These are phyloP conservation scores for Numenius arquata DNA, from an alignment of 2,113 vertebrate species.

Conservation along the genomic window DNA sequence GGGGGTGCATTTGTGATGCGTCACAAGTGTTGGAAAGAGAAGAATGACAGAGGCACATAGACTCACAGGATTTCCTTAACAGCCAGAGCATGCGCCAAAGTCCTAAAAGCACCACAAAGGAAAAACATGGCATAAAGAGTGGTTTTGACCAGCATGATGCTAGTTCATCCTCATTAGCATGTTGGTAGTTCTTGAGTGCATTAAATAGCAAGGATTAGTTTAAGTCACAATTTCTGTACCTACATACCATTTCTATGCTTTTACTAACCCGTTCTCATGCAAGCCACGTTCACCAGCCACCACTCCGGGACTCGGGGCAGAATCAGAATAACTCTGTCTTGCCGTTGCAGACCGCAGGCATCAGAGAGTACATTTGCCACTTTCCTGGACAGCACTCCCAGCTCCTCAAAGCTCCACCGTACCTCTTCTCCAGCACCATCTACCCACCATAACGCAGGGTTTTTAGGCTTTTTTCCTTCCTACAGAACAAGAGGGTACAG, in stretches of 20 bases:
- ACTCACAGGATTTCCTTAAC: background rate
- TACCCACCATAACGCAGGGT: constrained; percentile 83
- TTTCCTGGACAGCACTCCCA: constrained; percentile 75
- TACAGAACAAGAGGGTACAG: background rate
- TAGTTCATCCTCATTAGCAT: background rate
- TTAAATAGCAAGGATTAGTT: background rate
- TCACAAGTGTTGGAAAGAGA: background rate
- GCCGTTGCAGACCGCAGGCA: constrained; percentile 68
- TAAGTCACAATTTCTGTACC: background rate
- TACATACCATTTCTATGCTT: background rate
- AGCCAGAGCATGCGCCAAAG: background rate
- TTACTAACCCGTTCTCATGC: constrained; percentile 77
- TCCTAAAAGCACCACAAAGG: background rate
- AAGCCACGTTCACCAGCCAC: constrained; percentile 84
- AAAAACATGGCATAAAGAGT: background rate
- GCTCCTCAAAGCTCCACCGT: constrained; percentile 82
- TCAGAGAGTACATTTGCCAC: constrained; percentile 75
- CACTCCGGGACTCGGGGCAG: constrained; percentile 80
- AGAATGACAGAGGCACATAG: background rate
- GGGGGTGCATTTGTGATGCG: background rate
- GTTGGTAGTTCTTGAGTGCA: background rate
- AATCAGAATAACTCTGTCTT: constrained; percentile 78
- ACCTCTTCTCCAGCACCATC: constrained; percentile 66
- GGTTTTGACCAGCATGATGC: background rate
- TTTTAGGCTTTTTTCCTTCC: constrained; percentile 57